These are phyloP conservation scores for Sapajus apella DNA, from an alignment of 2,113 vertebrate species.

Conservation along the genomic window DNA sequence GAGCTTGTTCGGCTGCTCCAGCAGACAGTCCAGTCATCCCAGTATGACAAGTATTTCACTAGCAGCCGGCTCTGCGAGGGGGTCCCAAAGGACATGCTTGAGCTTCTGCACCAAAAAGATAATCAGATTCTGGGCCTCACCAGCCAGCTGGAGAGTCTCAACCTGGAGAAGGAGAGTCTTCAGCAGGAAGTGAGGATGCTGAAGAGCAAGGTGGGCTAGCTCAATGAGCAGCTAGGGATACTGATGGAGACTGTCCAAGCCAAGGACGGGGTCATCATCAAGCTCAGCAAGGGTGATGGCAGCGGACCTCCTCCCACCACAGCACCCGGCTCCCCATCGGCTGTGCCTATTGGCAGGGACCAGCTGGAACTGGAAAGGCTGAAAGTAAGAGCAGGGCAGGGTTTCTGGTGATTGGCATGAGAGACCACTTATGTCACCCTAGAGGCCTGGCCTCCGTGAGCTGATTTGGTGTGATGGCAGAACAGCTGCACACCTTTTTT, in stretches of 20 bases:
- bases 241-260: conserved; percentile 98
- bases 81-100: conserved; percentile 74
- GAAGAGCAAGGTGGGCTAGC: conserved; percentile 92
- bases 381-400: conserved; percentile 84
- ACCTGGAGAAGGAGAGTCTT: conserved; percentile 91
- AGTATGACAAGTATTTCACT: conserved; percentile 88
- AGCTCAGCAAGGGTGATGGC: conserved; percentile 85
- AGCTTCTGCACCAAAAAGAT: conserved; percentile 89
- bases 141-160: conserved; percentile 90
- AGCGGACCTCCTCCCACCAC: conserved; percentile 31
- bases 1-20: conserved; percentile 96
- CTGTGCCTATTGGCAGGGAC: conserved; percentile 78
- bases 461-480: background rate
- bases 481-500: background rate
- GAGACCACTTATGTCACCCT: background rate
- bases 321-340: conserved; percentile 42
- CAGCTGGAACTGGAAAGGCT: conserved; percentile 91
- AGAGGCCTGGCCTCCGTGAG: background rate
- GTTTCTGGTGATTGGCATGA: background rate
- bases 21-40: conserved; percentile 94
- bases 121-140: conserved; percentile 91
- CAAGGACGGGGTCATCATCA: conserved; percentile 97
- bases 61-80: conserved; percentile 73
- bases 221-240: conserved; percentile 94
- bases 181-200: conserved; percentile 91